phyloP scores from a whole-genome alignment of 2,888 invertebrate genomes.

The Oeneis ivallda region DNA sequence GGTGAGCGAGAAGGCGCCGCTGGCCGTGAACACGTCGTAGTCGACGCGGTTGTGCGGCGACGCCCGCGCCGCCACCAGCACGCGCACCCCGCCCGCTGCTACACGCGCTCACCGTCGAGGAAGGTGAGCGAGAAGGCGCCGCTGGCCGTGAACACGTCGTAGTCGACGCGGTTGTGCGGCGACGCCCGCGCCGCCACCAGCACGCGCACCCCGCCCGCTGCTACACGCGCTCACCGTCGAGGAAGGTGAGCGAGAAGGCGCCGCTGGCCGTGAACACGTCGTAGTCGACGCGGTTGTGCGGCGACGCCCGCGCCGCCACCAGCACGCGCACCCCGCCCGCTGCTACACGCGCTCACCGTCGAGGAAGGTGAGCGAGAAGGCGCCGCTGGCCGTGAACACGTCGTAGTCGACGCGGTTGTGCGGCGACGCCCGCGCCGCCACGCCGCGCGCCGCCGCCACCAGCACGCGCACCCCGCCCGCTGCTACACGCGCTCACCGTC shows the following conservation, averaged over 20 bases:
- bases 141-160: slow-evolving; percentile 86
- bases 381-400: no score
- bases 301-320: slow-evolving; percentile 73
- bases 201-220: slow-evolving; percentile 82
- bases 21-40: no score
- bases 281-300: slow-evolving; percentile 81
- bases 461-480: no score
- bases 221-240: slow-evolving; percentile 77
- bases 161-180: slow-evolving; percentile 79
- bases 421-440: no score
- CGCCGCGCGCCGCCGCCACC: slow-evolving; percentile 58
- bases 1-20: no score
- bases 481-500: slow-evolving; percentile 69
- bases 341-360: no score
- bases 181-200: slow-evolving; percentile 78
- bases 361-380: no score
- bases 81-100: no score
- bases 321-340: slow-evolving; percentile 83
- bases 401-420: no score
- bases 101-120: slow-evolving; percentile 80
- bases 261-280: slow-evolving; percentile 88
- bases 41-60: no score
- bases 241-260: slow-evolving; percentile 87
- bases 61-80: no score
- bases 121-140: slow-evolving; percentile 90